Evolutionary conservation across 2,113 vertebrate species (phyloP).

Genomic region (Macquaria australasica): DNA sequence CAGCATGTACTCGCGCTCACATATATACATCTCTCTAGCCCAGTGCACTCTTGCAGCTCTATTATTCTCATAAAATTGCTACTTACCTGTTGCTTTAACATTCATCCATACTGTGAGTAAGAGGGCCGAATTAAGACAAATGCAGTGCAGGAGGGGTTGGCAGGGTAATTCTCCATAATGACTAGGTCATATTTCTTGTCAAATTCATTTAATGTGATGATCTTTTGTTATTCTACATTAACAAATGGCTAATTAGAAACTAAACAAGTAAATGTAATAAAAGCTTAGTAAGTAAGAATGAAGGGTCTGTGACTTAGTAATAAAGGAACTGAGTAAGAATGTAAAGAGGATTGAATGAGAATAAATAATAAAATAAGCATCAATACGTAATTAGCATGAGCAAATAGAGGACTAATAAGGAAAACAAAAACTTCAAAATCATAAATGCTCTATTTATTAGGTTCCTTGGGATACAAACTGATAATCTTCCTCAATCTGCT

Average conservation of each 20-base stretch:
- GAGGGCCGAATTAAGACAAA: background rate
- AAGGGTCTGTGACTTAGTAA: background rate
- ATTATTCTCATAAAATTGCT: constrained; percentile 4
- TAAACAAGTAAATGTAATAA: background rate
- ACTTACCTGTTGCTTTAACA: constrained; percentile 16
- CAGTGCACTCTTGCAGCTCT: background rate
- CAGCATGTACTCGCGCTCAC: background rate
- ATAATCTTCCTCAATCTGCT: background rate
- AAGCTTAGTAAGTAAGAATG: background rate
- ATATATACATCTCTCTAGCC: background rate
- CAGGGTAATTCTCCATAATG: background rate
- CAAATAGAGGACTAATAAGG: background rate
- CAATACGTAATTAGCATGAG: background rate
- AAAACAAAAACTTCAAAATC: background rate
- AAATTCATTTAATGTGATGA: background rate
- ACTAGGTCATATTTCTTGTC: background rate
- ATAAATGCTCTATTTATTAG: background rate
- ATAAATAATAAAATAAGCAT: background rate
- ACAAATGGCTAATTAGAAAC: background rate
- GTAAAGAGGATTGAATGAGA: background rate
- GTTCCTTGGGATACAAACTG: background rate
- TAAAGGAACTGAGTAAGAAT: background rate
- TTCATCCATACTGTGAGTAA: background rate
- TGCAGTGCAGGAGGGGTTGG: background rate
- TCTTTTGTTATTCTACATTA: background rate